Evolutionary conservation across 1,140 invertebrate genomes (phyloP).

Genomic region (Cephus cinctus): DNA sequence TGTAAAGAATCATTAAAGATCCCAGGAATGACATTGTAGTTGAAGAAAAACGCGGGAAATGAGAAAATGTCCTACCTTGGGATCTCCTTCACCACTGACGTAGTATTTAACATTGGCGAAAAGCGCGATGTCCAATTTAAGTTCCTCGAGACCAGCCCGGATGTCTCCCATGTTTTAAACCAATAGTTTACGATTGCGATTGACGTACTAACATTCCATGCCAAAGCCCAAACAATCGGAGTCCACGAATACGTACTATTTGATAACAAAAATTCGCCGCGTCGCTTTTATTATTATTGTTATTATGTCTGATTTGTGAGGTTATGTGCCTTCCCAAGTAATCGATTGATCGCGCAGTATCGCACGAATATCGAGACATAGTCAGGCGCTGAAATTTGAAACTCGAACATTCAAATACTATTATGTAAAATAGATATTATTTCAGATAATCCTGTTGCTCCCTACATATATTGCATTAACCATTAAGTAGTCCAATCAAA

Average conservation of each 20-base stretch:
- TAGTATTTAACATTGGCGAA: conserved; percentile 68
- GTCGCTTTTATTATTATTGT: conserved; percentile 42
- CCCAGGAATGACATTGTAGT: background rate
- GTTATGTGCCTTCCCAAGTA: conserved; percentile 8
- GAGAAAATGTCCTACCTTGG: conserved; percentile 58
- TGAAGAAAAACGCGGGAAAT: background rate
- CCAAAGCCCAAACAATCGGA: background rate
- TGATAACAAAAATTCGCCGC: conserved; percentile 33
- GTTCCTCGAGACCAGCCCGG: conserved; percentile 49
- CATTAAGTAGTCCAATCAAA: no score
- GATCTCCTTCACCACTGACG: conserved; percentile 66
- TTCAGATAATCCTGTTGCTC: no score
- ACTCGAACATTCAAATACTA: no score
- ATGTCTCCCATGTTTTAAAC: conserved; percentile 50
- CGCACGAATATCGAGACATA: no score
- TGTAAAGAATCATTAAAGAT: conserved; percentile 1
- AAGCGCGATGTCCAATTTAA: conserved; percentile 47
- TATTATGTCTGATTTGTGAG: conserved; percentile 14
- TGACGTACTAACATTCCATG: conserved; percentile 25
- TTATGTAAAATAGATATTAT: no score
- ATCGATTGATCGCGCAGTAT: no score
- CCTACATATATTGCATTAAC: no score
- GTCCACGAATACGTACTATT: conserved; percentile 23
- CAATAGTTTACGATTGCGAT: background rate
- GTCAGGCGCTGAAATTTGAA: no score